Base-by-base conservation (phyloP, 1,140 invertebrate genomes). In the Drosophila elegans region DNA sequence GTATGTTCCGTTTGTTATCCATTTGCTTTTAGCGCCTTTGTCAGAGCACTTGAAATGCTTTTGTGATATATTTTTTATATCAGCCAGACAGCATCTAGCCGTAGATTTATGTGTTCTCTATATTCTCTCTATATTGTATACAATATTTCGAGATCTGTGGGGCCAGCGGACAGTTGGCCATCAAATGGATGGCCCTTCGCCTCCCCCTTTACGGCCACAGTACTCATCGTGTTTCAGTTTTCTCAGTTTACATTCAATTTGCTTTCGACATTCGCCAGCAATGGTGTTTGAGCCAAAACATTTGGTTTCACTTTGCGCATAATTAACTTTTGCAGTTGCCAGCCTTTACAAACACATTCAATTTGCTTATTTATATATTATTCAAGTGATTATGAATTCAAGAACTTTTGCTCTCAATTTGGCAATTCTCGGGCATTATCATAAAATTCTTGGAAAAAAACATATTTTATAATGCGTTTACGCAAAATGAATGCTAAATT, bases 251-350 rank as follows among this genome's bases (percentile, higher is more conserved):
- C 73, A 76, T 76, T 57, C 73, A 75, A 75, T 75, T 75, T 75
- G 72, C 72, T 66, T 75, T 75, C 59, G 72, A 75, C 71, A 75
- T 59, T 66, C 39, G 71, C 34, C 10, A 13, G 13, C 41, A 55
- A 44, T 49, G 67, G 25, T 46, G 51, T 51, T 76, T 77, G 74
- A 77, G 74, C 63, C 74, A 77, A 77, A 77, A 77, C 74, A 77
- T 77, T 77, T 78, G 74, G 74, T 77, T 77, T 77, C 74, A 77
- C 74, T 77, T 77, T 77, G 74, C 74, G 74, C 74, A 77, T 77
- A 77, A 77, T 77, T 77, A 77, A 77, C 63, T 77, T 77, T 77
- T 75, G 61, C 73, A 67, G 48, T 75, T 52, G 41, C 69, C 38
- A 32, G 38, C 36, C 69, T 27, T 73, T 56, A 59, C 54, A 25